Conservation (phyloP, 2,888 invertebrate genomes). For the Ectemnius lituratus region DNA sequence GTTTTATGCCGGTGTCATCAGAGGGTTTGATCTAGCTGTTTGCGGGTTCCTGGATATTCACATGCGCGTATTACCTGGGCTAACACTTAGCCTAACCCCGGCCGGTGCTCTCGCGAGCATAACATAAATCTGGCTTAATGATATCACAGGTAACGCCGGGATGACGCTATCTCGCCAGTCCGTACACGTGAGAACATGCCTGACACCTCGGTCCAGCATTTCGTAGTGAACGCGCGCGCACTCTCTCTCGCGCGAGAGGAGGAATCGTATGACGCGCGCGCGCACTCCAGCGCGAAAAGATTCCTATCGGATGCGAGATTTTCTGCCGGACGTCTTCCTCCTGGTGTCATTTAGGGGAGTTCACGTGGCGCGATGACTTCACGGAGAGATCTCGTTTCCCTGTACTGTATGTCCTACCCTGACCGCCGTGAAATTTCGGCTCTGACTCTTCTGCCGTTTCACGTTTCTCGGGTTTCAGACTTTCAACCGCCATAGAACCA, state of each 20-base stretch:
- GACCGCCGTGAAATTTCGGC: constrained; percentile 29
- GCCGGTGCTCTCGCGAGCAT: constrained; percentile 41
- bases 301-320: constrained; percentile 58
- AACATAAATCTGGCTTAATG: constrained; percentile 75
- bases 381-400: constrained; percentile 22
- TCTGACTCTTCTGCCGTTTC: constrained; percentile 11
- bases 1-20: no score
- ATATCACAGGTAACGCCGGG: constrained; percentile 69
- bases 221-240: constrained; percentile 24
- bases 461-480: constrained; percentile 30
- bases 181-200: constrained; percentile 71
- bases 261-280: constrained; percentile 38
- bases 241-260: neutral
- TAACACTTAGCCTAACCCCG: constrained; percentile 52
- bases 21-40: neutral
- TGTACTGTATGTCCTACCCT: neutral
- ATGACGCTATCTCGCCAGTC: constrained; percentile 68
- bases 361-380: constrained; percentile 38
- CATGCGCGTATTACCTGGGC: constrained; percentile 18
- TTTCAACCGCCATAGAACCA: constrained; percentile 9
- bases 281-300: constrained; percentile 61
- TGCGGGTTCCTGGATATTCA: constrained; percentile 8
- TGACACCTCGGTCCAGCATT: constrained; percentile 68
- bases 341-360: constrained; percentile 46
- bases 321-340: constrained; percentile 39